Evolutionary conservation across 2,797 vertebrate genomes (phyloP).

Genomic region (Enteromius viviparus): DNA sequence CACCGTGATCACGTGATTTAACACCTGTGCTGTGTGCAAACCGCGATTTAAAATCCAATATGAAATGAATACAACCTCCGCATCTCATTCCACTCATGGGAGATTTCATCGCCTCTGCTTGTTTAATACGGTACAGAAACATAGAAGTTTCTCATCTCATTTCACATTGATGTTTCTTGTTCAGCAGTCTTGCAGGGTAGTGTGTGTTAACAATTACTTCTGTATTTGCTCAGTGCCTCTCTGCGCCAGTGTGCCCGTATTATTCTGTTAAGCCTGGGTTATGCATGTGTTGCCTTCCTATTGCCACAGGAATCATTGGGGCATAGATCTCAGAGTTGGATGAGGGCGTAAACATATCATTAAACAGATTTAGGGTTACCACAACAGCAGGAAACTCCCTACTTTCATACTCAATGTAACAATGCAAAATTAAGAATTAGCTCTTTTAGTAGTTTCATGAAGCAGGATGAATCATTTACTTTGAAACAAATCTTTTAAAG

Average conservation of each 20-base stretch:
- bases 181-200: background rate
- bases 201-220: background rate
- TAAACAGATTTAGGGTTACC: background rate
- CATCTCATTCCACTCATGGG: background rate
- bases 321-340: background rate
- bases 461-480: background rate
- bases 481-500: background rate
- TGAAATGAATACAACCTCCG: background rate
- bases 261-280: background rate
- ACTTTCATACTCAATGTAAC: background rate
- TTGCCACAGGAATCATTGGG: background rate
- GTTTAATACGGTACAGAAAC: background rate
- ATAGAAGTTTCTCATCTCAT: conserved; percentile 3
- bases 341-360: conserved; percentile 7
- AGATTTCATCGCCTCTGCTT: background rate
- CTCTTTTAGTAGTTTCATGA: background rate
- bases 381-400: background rate
- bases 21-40: conserved; percentile 12
- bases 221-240: conserved; percentile 13
- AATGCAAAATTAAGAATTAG: background rate
- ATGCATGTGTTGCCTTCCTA: background rate
- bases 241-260: background rate
- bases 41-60: background rate
- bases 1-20: background rate
- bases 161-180: background rate